These are phyloP conservation scores for Graphium colonna DNA, from an alignment of 2,888 invertebrate genomes.

Conservation along the genomic window DNA sequence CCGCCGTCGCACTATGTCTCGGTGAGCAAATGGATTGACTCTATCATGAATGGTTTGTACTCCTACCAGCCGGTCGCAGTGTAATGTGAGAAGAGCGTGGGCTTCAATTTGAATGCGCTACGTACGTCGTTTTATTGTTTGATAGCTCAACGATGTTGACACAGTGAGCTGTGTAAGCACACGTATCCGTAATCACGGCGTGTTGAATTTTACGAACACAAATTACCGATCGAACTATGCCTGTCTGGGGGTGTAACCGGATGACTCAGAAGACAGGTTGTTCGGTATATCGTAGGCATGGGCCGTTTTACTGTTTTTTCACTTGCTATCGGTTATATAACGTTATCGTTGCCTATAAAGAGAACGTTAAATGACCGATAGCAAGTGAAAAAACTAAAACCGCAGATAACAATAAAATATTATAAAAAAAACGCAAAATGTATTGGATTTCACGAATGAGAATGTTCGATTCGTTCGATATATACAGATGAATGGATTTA, in stretches of 20 bases:
- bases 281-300: too few species aligned
- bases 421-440: too few species aligned
- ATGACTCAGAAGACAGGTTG: too few species aligned
- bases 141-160: constrained; percentile 43
- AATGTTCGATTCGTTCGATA: too few species aligned
- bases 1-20: constrained; percentile 32
- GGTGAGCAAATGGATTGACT: constrained; percentile 41
- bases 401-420: too few species aligned
- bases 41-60: constrained; percentile 40
- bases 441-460: too few species aligned
- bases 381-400: too few species aligned
- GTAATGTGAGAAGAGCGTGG: constrained; percentile 52
- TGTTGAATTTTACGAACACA: constrained; percentile 15
- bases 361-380: too few species aligned
- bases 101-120: constrained; percentile 49
- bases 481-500: too few species aligned
- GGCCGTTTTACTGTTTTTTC: too few species aligned
- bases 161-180: constrained; percentile 23
- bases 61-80: constrained; percentile 30
- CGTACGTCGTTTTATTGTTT: constrained; percentile 41
- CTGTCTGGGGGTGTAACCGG: not conserved
- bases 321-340: too few species aligned
- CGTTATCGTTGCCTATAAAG: too few species aligned
- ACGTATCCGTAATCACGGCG: constrained; percentile 1
- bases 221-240: constrained; percentile 13